Evolutionary conservation across 2,888 invertebrate genomes (phyloP).

Genomic region (Caenorhabditis macrosperma): DNA sequence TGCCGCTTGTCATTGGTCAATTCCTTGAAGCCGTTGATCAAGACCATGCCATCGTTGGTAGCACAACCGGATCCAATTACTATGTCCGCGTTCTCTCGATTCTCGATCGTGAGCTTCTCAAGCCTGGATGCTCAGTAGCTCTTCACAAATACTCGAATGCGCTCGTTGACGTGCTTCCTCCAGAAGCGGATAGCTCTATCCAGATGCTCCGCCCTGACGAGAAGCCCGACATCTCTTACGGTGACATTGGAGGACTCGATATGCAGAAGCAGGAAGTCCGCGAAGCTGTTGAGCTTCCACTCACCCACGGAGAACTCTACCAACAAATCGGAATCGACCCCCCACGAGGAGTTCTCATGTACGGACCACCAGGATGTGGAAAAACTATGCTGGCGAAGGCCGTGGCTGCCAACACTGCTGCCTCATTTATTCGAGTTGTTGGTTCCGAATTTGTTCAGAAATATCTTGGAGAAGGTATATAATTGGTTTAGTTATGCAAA

Average conservation of each 20-base stretch:
- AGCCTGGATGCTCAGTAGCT: constrained; percentile 98
- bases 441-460: constrained; percentile 99
- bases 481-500: background rate
- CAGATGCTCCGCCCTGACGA: constrained; percentile 92
- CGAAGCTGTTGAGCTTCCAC: constrained; percentile 97
- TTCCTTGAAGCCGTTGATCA: constrained; percentile 99
- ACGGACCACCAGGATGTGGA: constrained; percentile 98
- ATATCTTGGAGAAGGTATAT: constrained; percentile 91
- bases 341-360: constrained; percentile 97
- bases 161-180: constrained; percentile 97
- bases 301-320: constrained; percentile 98
- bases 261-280: constrained; percentile 98
- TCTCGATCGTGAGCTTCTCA: constrained; percentile 95
- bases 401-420: constrained; percentile 82
- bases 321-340: constrained; percentile 98
- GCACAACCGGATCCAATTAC: constrained; percentile 98
- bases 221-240: constrained; percentile 93
- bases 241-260: constrained; percentile 99
- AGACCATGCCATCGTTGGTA: constrained; percentile 98
- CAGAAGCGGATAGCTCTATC: constrained; percentile 98
- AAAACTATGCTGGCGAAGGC: constrained; percentile 98
- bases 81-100: constrained; percentile 98
- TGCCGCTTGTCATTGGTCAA: constrained; percentile 98
- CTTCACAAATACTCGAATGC: constrained; percentile 99
- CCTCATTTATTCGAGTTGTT: constrained; percentile 97